A percentile compares a stretch with the other conserved stretches of the same genome.
phyloP scores from a whole-genome alignment of 2,113 vertebrate species.

The Hydropotes inermis region DNA sequence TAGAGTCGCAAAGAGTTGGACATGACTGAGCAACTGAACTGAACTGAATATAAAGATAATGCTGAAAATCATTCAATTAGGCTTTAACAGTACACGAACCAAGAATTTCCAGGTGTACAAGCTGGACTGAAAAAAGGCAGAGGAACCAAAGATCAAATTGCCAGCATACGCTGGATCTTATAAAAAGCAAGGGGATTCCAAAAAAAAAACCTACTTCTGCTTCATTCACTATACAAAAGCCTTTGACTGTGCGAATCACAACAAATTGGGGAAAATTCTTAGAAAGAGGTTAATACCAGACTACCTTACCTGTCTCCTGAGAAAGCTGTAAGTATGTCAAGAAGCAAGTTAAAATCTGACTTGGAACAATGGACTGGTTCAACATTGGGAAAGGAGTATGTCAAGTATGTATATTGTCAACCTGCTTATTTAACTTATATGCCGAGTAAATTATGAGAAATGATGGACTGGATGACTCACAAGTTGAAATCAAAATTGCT shows the following conservation, averaged over 20 bases:
- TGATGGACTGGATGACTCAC: too few species aligned
- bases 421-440: too few species aligned
- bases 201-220: background rate
- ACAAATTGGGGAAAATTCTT: background rate
- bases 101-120: background rate
- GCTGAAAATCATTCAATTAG: background rate
- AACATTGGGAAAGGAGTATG: too few species aligned
- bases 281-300: too few species aligned
- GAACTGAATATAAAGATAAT: background rate
- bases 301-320: too few species aligned
- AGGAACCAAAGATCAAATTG: background rate
- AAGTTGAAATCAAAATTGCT: too few species aligned
- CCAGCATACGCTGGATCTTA: background rate
- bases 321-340: too few species aligned
- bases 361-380: too few species aligned
- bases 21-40: background rate
- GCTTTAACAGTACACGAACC: background rate
- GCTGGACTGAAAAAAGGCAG: background rate
- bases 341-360: too few species aligned
- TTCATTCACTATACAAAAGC: background rate
- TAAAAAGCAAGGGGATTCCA: background rate
- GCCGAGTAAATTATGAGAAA: too few species aligned
- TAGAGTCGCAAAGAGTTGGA: rapidly evolving
- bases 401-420: too few species aligned
- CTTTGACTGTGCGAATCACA: background rate